Percentiles rank a stretch among this genome's conserved stretches.
These are phyloP conservation scores for Patella pellucida DNA, from an alignment of 2,888 invertebrate genomes.

Conservation along the genomic window DNA sequence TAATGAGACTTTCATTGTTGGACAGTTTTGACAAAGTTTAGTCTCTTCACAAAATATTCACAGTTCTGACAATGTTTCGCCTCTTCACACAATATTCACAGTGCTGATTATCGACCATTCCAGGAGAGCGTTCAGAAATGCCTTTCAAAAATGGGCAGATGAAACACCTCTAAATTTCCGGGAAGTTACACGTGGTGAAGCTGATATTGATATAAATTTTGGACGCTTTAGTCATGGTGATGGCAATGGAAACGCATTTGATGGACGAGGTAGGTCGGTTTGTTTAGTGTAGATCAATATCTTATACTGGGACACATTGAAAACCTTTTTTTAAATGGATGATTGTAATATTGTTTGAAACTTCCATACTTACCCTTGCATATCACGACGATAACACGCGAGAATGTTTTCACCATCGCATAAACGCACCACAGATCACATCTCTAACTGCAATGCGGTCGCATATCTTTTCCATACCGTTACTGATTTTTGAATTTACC, in stretches of 20 bases:
- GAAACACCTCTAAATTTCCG: constrained; percentile 56
- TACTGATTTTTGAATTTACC: too few relatives aligned
- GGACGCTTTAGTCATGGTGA: constrained; percentile 59
- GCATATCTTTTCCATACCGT: too few relatives aligned
- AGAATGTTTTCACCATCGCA: not conserved
- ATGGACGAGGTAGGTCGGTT: constrained; percentile 57
- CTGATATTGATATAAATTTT: constrained; percentile 64
- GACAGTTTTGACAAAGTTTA: too few relatives aligned
- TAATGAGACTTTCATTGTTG: too few relatives aligned
- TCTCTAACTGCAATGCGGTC: too few relatives aligned
- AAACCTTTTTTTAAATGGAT: too few relatives aligned
- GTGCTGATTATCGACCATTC: not conserved
- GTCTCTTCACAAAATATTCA: too few relatives aligned
- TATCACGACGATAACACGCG: not conserved
- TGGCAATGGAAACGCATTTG: constrained; percentile 62
- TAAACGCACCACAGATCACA: not conserved
- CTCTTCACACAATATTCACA: too few relatives aligned
- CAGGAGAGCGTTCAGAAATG: constrained; percentile 55
- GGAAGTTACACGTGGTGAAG: constrained; percentile 41
- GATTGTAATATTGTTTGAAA: too few relatives aligned
- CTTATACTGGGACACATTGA: too few relatives aligned
- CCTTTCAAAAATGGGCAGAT: constrained; percentile 61
- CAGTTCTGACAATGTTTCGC: too few relatives aligned
- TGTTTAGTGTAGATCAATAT: too few relatives aligned
- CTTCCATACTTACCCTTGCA: not conserved